Evolutionary conservation across 2,888 invertebrate genomes (phyloP).

Genomic region (Hemaris fuciformis): DNA sequence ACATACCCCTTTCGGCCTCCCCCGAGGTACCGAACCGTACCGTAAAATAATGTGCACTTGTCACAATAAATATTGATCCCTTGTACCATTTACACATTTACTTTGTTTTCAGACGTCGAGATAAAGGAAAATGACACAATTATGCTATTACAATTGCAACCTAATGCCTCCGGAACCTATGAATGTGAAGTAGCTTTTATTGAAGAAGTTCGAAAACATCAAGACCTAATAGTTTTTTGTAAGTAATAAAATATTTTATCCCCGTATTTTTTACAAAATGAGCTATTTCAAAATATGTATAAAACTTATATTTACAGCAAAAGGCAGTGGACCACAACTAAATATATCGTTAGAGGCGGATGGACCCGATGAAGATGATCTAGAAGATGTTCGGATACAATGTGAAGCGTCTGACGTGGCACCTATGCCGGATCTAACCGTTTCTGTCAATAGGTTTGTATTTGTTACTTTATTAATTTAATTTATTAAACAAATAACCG

Average conservation of each 20-base stretch:
- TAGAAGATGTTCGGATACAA: constrained; percentile 44
- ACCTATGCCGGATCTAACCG: constrained; percentile 51
- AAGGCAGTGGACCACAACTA: constrained; percentile 54
- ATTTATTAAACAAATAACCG: not conserved
- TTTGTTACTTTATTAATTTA: not conserved
- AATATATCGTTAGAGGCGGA: constrained; percentile 46
- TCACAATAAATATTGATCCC: no score
- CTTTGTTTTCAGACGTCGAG: constrained; percentile 38
- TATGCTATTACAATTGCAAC: constrained; percentile 42
- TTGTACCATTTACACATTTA: not conserved
- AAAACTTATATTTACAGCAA: constrained; percentile 37
- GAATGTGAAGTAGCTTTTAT: constrained; percentile 60
- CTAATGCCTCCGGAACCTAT: constrained; percentile 57
- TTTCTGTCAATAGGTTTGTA: constrained; percentile 52
- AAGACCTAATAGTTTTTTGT: constrained; percentile 60
- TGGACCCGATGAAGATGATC: constrained; percentile 41
- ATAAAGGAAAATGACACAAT: constrained; percentile 53
- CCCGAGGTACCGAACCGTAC: no score
- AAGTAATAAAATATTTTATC: no score
- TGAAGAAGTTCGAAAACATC: constrained; percentile 45
- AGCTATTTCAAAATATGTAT: not conserved
- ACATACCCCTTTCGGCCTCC: no score
- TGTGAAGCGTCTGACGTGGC: constrained; percentile 57
- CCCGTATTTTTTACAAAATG: not conserved
- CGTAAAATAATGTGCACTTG: no score